Evolutionary conservation across 2,797 vertebrate species (phyloP), one percentile per base, ranked within the genome.

Genomic region (Spea hammondii): DNA sequence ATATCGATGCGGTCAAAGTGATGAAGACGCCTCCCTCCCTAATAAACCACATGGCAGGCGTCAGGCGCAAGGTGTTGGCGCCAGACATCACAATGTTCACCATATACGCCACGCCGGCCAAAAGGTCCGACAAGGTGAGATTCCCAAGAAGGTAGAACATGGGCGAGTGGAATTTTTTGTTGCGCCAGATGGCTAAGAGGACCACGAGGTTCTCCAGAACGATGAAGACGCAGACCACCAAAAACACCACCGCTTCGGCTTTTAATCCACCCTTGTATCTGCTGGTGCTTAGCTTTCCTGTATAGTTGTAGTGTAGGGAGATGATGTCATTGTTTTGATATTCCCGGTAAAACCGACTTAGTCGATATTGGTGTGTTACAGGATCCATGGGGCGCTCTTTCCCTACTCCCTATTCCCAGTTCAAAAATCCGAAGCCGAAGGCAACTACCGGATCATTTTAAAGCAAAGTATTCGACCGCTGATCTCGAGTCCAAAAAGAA

Each of bases 111-210:
- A 95, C 90, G 5, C 96, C 96, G 0, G 96, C 94, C 85, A 97
- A 87, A 66, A 97, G 85, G 83, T 97, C 96, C 0, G 95, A 97
- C 44, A 97, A 83, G 50, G 95, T 93, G 84, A 97, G 89, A 84
- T 96, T 97, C 51, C 95, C 95, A 69, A 97, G 88, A n/a, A 97
- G 89, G 85, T 95, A 95, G 82, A 94, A 97, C 95, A 96, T 97
- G 73, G 95, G 95, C 73, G 93, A 83, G 70, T 95, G 96, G 83
- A 97, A 96, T 84, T 95, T 96, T 86, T 95, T 95, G 88, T 95
- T 95, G 82, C 87, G 94, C 90, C 93, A 93, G 53, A 96, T 93
- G 83, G 94, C 94, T 0, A 94, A 53, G 54, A 96, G 91, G 70
- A 96, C 94, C 6, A 95, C 89, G 1, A 93, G 84, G 51, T 97